Evolutionary conservation across 2,888 invertebrate species (phyloP), one percentile per base, ranked within the genome.

Genomic region (Galerucella calmariensis): DNA sequence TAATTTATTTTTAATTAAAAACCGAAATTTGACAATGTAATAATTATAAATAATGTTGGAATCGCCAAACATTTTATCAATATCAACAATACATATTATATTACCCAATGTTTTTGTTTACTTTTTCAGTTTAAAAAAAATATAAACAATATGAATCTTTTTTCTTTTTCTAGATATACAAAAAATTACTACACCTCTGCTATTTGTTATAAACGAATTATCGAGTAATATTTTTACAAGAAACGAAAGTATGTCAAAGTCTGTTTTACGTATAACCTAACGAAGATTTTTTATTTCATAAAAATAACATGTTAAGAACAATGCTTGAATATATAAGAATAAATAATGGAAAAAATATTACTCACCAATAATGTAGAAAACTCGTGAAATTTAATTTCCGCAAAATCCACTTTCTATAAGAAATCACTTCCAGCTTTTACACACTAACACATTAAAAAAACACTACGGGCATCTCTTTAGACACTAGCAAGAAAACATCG

Each of bases 341-440:
- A 35, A 69, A 62, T 35, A 2, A 2, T 24, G 0, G 14, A 24
- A 53, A 46, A 16, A 27, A 41, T 20, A 41, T 74, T 67, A 83
- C 86, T 85, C 78, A 86, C 86, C 85, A 81, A 85, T 65, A 41
- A 83, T 83, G 77, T 78, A 72, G 82, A 82, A 80, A 81, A 80
- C 83, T 85, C 85, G 85, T 84, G 83, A 84, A 85, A 85, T 82
- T 83, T 10, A 8, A 16, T 20, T 46, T 20, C 63, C 11, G 63
- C 63, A 41, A 65, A 86, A 86, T 83, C 86, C 86, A 86, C 86
- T 86, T 87, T 86, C 86, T 87, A 86, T 80, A 81, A 82, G 82
- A 84, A 53, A 67, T 83, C 86, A 86, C 85, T 86, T 86, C 85
- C 86, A 85, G 83, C 78, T 80, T 82, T 83, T 83, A 82, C 77